phyloP scores from a whole-genome alignment of 1,140 invertebrate genomes.

The Leptoteleia sp. region DNA sequence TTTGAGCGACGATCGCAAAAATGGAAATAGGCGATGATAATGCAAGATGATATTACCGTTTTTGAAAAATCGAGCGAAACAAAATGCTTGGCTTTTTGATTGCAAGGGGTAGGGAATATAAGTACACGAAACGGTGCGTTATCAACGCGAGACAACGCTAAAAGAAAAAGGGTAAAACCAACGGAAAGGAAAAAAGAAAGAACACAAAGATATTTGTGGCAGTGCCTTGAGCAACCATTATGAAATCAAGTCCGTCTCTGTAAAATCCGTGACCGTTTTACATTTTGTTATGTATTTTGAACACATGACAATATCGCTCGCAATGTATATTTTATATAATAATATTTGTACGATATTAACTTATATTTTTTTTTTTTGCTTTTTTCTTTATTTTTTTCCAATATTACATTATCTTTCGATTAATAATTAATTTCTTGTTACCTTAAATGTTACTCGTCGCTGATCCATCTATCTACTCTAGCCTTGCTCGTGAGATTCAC shows the following conservation, averaged over 20 bases:
- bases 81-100: constrained; percentile 17
- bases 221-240: constrained; percentile 81
- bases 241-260: constrained; percentile 73
- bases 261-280: constrained; percentile 67
- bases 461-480: constrained; percentile 78
- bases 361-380: constrained; percentile 63
- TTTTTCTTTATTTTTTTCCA: constrained; percentile 36
- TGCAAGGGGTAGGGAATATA: neutral
- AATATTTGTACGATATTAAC: constrained; percentile 75
- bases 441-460: constrained; percentile 60
- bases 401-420: constrained; percentile 30
- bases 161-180: constrained; percentile 64
- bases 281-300: constrained; percentile 72
- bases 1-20: constrained; percentile 60
- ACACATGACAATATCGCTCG: constrained; percentile 79
- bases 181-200: constrained; percentile 52
- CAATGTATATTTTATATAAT: constrained; percentile 74
- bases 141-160: constrained; percentile 22
- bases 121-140: constrained; percentile 40
- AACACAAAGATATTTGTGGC: constrained; percentile 74
- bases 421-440: constrained; percentile 29
- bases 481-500: constrained; percentile 79
- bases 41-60: constrained; percentile 24
- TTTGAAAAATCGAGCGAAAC: constrained; percentile 22
- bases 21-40: constrained; percentile 42